Conservation (phyloP, 1,140 invertebrate genomes). For the Agrilus planipennis region DNA sequence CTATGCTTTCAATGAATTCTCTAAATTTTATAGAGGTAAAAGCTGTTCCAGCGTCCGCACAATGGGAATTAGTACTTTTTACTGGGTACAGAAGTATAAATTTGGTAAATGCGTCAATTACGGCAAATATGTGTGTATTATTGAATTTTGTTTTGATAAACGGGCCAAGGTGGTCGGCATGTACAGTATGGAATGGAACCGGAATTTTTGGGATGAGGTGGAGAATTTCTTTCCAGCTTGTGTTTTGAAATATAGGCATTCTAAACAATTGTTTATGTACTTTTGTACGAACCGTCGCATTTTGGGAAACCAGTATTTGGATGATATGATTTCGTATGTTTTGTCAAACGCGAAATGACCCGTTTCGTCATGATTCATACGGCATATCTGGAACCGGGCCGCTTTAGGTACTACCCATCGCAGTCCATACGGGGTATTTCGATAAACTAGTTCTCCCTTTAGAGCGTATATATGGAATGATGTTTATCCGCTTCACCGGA, state of each 20-base stretch:
- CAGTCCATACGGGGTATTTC: no score
- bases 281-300: background rate
- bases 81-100: constrained; percentile 23
- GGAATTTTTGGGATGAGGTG: background rate
- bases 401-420: background rate
- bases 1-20: constrained; percentile 9
- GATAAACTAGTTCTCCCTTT: background rate
- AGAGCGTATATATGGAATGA: constrained; percentile 2
- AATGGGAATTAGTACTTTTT: no score
- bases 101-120: constrained; percentile 27
- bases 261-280: constrained; percentile 1
- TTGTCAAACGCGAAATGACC: constrained; percentile 5
- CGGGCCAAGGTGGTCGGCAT: constrained; percentile 11
- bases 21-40: constrained; percentile 2
- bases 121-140: constrained; percentile 15
- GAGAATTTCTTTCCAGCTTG: background rate
- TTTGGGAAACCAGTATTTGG: constrained; percentile 6
- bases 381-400: background rate
- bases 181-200: constrained; percentile 1
- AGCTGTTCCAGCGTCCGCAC: constrained; percentile 8
- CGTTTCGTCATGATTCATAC: background rate
- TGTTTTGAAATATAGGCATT: constrained; percentile 7
- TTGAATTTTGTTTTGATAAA: constrained; percentile 14
- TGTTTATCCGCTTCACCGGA: constrained; percentile 4
- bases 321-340: background rate